Evolutionary conservation across 2,888 invertebrate genomes (phyloP), one percentile per base, ranked within the genome.

Genomic region (Lasioglossum figueresi): DNA sequence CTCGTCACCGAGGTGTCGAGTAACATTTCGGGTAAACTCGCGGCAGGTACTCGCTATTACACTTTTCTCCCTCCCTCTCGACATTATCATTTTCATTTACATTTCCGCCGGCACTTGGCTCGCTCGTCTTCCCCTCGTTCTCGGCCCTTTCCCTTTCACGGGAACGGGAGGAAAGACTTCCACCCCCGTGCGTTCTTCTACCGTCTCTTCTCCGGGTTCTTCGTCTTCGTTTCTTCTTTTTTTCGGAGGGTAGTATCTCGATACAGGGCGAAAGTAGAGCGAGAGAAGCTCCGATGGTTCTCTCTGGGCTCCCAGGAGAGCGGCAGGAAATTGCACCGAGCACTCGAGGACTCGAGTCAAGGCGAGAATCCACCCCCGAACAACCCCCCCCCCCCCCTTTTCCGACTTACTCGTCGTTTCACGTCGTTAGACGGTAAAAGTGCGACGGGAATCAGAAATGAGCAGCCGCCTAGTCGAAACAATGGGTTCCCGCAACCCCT

Each of bases 391-490:
- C n/a, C n/a, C 52, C 52, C 48, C 2, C 52, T 23, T 52, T 52
- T 52, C 52, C 70, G 59, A 63, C 81, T 34, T 82, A 76, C 40
- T 76, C 80, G 80, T 78, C 80, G 85, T 79, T 87, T 83, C 85
- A 79, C 83, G 85, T 85, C 82, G 87, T 87, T 87, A 85, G 82
- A 73, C 66, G 82, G 79, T 77, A 74, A 85, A 84, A 84, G 84
- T 83, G 86, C 88, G 88, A 86, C 77, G 85, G 63, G 81, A 87
- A 87, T 88, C 80, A 82, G 77, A 77, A 85, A 87, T 87, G 85
- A 87, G 76, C 88, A 75, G 71, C 23, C 70, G 63, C 16, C 56
- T 23, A 59, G 59, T 72, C 74, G 79, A 68, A 80, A 74, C 68
- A 40, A 75, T 71, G 48, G 40, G 43, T 34, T 45, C 52, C 37